Evolutionary conservation across 1,140 invertebrate genomes (phyloP), one percentile per base, ranked within the genome.

Genomic region (Drosophila burlai): DNA sequence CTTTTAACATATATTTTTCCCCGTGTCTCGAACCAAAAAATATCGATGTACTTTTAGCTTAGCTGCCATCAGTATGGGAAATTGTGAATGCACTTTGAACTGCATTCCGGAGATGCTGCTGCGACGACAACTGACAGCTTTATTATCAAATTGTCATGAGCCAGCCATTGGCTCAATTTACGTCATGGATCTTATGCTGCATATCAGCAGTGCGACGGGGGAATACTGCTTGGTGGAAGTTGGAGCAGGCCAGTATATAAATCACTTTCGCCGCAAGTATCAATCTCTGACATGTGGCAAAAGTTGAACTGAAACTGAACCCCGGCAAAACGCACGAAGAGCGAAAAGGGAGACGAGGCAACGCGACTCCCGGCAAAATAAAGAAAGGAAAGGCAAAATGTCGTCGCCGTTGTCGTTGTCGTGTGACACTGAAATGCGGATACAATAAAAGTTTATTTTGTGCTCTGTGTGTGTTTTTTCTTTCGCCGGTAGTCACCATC

Each of bases 231-330:
- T n/a, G 3, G 40, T 49, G 38, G 34, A 34, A 52, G 72, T 24
- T 38, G 46, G 40, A 50, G 40, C 40, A 58, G 76, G 67, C 69
- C 74, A 89, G 84, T 89, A 78, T 68, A 89, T 89, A 89, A 89
- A 89, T 89, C 85, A 89, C 85, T 89, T 89, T 89, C 81, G 67
- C 85, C 86, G 62, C 82, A 90, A 90, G 85, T 89, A 90, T 89
- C 85, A 89, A 89, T 89, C 85, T 89, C 85, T 84, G 85, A 79
- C 74, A 84, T 81, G 76, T 71, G 67, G 76, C 76, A 78, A 79
- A 72, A 79, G 76, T 79, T 79, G 76, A 79, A 60, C 76, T 79
- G 77, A 79, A 79, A 79, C 75, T 78, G 66, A 73, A 73, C 66
- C 68, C 40, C 16, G 29, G 34, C n/a, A 29, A 26, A 18, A 46